Evolutionary conservation across 1,140 invertebrate species (phyloP).

Genomic region (Matsumurasca onukii): DNA sequence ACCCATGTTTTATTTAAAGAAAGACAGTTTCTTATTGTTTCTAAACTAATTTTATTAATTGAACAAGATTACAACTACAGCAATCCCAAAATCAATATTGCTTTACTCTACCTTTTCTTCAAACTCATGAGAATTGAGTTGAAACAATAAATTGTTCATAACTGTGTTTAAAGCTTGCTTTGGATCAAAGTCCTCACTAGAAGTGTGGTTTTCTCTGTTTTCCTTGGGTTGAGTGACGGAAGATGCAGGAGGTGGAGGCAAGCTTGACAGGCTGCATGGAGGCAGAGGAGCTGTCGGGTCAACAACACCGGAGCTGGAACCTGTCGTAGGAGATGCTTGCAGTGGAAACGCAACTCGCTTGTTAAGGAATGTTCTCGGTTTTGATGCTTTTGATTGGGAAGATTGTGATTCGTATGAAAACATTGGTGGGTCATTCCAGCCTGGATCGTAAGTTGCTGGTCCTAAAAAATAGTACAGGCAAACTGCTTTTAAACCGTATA

Average conservation of each 20-base stretch:
- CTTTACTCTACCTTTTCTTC: constrained; percentile 1
- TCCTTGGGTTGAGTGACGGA: not conserved
- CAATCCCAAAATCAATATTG: too few species aligned
- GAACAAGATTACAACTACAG: too few species aligned
- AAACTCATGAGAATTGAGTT: not conserved
- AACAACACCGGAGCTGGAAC: constrained; percentile 33
- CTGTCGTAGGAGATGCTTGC: not conserved
- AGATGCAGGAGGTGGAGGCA: constrained; percentile 29
- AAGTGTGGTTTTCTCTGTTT: not conserved
- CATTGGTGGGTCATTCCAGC: constrained; percentile 56
- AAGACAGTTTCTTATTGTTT: too few species aligned
- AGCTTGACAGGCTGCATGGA: constrained; percentile 40
- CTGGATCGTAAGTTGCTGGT: constrained; percentile 43
- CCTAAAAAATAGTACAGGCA: too few species aligned
- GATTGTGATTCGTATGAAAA: constrained; percentile 46
- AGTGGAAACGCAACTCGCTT: constrained; percentile 53
- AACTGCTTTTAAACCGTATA: too few species aligned
- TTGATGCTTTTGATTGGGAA: constrained; percentile 31
- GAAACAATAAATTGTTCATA: not conserved
- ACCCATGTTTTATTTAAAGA: too few species aligned
- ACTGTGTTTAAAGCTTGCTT: not conserved
- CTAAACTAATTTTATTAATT: too few species aligned
- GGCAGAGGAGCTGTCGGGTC: constrained; percentile 28
- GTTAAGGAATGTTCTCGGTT: constrained; percentile 48
- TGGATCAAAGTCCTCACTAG: not conserved